Conservation (phyloP, 2,797 vertebrate species). For the Borostomias antarcticus region DNA sequence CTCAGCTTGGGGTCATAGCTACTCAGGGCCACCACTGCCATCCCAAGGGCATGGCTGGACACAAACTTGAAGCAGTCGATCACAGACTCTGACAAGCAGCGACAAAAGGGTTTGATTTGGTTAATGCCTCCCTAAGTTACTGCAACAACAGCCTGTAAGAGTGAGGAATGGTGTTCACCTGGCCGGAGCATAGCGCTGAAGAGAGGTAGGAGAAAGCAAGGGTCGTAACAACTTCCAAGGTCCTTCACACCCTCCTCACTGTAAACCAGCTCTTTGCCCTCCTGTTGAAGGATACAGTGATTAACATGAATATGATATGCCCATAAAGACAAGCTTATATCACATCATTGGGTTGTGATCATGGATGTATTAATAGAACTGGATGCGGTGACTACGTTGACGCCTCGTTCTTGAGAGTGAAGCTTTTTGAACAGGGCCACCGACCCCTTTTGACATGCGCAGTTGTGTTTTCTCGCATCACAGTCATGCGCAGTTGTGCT, state of each 20-base stretch:
- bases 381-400: too few species aligned
- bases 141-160: not conserved
- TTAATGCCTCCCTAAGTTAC: not conserved
- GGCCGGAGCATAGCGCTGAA: conserved; percentile 88
- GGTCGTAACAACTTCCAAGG: conserved; percentile 83
- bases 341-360: not conserved
- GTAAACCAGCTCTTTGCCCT: conserved; percentile 64
- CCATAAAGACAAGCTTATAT: not conserved
- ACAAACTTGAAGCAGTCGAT: conserved; percentile 91
- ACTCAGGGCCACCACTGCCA: conserved; percentile 86
- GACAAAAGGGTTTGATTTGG: not conserved
- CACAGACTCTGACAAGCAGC: conserved; percentile 78
- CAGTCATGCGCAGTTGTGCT: too few species aligned
- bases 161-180: conserved; percentile 71
- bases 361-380: too few species aligned
- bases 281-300: conserved; percentile 65
- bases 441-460: too few species aligned
- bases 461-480: too few species aligned
- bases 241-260: conserved; percentile 61
- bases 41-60: conserved; percentile 85
- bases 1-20: conserved; percentile 88
- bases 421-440: too few species aligned
- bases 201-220: conserved; percentile 90
- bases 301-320: not conserved
- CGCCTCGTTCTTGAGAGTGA: too few species aligned